phyloP scores from a whole-genome alignment of 2,113 vertebrate genomes.

The Gila orcuttii region DNA sequence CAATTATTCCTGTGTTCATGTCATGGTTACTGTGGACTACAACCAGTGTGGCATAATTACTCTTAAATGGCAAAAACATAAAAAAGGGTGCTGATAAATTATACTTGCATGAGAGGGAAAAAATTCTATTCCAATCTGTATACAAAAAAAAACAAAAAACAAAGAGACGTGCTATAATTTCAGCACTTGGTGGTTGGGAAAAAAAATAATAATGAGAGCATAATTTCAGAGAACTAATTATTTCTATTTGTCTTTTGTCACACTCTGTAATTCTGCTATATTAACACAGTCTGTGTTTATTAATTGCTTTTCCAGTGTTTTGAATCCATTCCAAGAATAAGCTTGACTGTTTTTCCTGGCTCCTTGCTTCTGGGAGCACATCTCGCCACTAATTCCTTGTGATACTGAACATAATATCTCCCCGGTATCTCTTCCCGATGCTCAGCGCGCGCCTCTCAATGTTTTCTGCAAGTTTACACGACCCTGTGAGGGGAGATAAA shows the following conservation, averaged over 20 bases:
- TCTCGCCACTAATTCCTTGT: conserved; percentile 89
- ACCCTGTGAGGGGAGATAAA: conserved; percentile 96
- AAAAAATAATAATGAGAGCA: conserved; percentile 95
- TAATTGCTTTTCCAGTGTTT: conserved; percentile 99
- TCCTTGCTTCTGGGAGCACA: conserved; percentile 85
- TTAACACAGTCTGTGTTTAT: conserved; percentile 99
- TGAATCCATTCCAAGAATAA: conserved; percentile 98
- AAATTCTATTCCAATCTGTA: conserved; percentile 69
- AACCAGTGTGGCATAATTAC: conserved; percentile 76
- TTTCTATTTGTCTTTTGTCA: conserved; percentile 99
- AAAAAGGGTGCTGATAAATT: conserved; percentile 78
- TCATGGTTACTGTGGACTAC: conserved; percentile 69
- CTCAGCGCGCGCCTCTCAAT: conserved; percentile 84
- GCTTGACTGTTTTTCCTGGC: conserved; percentile 90
- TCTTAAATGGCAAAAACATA: conserved; percentile 74
- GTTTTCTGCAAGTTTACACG: conserved; percentile 95
- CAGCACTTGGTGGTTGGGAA: conserved; percentile 87
- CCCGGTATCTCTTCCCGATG: conserved; percentile 81
- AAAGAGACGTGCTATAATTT: conserved; percentile 86
- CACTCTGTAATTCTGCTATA: conserved; percentile 99
- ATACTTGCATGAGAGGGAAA: conserved; percentile 64
- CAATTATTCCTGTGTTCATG: conserved; percentile 73
- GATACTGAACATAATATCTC: conserved; percentile 85
- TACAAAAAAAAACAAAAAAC: conserved; percentile 72
- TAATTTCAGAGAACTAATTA: conserved; percentile 99